These are phyloP conservation scores for Zenarchopterus dispar DNA, from an alignment of 2,797 vertebrate species.

Conservation along the genomic window DNA sequence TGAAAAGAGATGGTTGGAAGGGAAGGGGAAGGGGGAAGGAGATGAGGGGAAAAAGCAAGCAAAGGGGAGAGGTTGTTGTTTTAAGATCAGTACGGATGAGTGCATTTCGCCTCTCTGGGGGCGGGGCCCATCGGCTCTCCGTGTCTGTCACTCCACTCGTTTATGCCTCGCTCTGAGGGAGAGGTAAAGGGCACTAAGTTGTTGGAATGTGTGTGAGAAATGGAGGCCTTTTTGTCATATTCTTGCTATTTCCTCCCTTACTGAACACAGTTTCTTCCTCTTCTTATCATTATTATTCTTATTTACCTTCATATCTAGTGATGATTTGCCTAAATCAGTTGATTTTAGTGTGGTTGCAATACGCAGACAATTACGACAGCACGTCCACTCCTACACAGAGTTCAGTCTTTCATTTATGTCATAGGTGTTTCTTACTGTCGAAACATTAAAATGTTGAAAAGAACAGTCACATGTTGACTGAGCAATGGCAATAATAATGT, in stretches of 20 bases:
- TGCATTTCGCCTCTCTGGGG: constrained; percentile 72
- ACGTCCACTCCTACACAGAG: too few relatives aligned
- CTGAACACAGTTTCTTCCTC: constrained; percentile 15
- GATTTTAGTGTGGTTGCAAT: too few relatives aligned
- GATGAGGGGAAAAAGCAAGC: constrained; percentile 42
- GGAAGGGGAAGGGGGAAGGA: constrained; percentile 8
- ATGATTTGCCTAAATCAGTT: too few relatives aligned
- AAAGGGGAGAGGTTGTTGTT: constrained; percentile 77
- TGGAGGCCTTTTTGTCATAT: constrained; percentile 15
- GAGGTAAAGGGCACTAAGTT: constrained; percentile 62
- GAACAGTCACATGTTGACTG: too few relatives aligned
- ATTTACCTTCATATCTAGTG: constrained; percentile 12
- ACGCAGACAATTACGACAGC: too few relatives aligned
- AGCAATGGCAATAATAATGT: too few relatives aligned
- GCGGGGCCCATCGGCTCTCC: constrained; percentile 70
- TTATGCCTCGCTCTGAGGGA: constrained; percentile 66
- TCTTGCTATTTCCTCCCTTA: too few relatives aligned
- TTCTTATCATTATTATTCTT: constrained; percentile 46
- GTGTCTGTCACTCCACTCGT: constrained; percentile 63
- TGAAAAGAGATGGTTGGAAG: constrained; percentile 30
- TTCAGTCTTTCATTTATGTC: too few relatives aligned
- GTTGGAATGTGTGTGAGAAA: constrained; percentile 30
- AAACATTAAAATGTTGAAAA: too few relatives aligned
- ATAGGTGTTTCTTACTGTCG: too few relatives aligned
- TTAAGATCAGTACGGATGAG: constrained; percentile 85